Evolutionary conservation across 2,797 vertebrate species (phyloP).

Genomic region (Linurgus olivaceus): DNA sequence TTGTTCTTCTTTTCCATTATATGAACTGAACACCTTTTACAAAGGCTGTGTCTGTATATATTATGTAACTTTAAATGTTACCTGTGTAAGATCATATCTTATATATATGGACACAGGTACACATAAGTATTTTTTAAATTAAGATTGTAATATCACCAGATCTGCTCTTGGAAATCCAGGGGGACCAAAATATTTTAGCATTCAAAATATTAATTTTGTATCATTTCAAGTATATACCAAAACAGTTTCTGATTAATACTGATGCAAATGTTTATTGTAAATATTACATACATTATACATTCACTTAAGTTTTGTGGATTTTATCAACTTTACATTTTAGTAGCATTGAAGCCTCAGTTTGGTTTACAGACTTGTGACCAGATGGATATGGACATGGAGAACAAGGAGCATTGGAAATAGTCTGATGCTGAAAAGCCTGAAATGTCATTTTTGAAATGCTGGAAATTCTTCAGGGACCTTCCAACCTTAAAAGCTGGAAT

Average conservation of each 20-base stretch:
- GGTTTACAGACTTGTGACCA: conserved; percentile 4
- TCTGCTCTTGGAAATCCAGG: conserved; percentile 75
- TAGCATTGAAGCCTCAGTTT: conserved; percentile 50
- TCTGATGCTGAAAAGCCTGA: neutral
- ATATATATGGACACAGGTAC: conserved; percentile 48
- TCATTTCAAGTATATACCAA: conserved; percentile 76
- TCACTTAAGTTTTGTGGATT: conserved; percentile 14
- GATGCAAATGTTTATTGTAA: conserved; percentile 64
- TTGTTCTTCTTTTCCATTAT: conserved; percentile 63
- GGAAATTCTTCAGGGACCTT: conserved; percentile 31
- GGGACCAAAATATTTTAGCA: conserved; percentile 79
- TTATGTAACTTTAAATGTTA: conserved; percentile 56
- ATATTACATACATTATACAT: neutral
- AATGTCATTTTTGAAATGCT: neutral
- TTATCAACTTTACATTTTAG: neutral
- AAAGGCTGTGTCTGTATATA: conserved; percentile 68
- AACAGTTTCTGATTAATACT: conserved; percentile 66
- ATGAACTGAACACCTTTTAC: conserved; percentile 59
- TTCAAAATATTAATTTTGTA: conserved; percentile 74
- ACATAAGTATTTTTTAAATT: conserved; percentile 63
- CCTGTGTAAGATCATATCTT: conserved; percentile 69
- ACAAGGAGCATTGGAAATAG: neutral
- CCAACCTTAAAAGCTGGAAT: conserved; percentile 40
- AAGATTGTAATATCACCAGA: conserved; percentile 68
- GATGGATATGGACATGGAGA: neutral